A percentile compares a stretch with the other conserved stretches of the same genome.
These are phyloP conservation scores for Epizoanthus stellaris DNA, from an alignment of 92 coral and sea anemone genomes.

Conservation along the genomic window DNA sequence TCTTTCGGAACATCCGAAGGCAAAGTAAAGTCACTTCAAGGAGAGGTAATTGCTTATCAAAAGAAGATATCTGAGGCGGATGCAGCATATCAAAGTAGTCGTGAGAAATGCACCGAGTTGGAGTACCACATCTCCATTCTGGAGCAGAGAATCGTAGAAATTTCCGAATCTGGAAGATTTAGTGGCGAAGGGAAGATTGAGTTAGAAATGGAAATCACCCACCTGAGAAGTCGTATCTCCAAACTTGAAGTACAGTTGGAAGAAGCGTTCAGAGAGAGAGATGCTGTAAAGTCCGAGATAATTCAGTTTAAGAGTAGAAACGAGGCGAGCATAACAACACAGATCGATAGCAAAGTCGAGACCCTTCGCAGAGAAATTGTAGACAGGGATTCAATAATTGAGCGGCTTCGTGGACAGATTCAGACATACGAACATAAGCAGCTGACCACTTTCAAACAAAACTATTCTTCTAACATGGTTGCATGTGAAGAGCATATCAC, in stretches of 20 bases:
- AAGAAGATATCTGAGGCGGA: conserved; percentile 41
- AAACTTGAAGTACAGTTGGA: conserved; percentile 51
- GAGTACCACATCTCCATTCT: conserved; percentile 46
- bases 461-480: conserved; percentile 18
- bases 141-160: conserved; percentile 42
- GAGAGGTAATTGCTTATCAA: conserved; percentile 29
- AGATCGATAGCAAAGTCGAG: conserved; percentile 60
- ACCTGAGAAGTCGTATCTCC: conserved; percentile 53
- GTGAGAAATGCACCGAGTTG: conserved; percentile 35
- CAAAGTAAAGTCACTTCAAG: conserved; percentile 47
- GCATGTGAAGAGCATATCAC: neutral
- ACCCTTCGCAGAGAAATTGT: conserved; percentile 71
- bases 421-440: conserved; percentile 79
- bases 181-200: conserved; percentile 42
- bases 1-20: conserved; percentile 41
- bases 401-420: conserved; percentile 76
- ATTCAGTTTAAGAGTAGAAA: conserved; percentile 27
- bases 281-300: conserved; percentile 21
- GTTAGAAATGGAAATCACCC: conserved; percentile 50
- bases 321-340: neutral
- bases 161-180: conserved; percentile 35
- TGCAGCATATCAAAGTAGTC: conserved; percentile 31
- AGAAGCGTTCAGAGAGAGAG: conserved; percentile 45
- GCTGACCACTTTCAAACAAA: conserved; percentile 63
- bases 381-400: conserved; percentile 81